Percentiles rank a stretch among this genome's conserved stretches.
Conservation (phyloP, 1,140 invertebrate genomes). For the Zaprionus taronus region DNA sequence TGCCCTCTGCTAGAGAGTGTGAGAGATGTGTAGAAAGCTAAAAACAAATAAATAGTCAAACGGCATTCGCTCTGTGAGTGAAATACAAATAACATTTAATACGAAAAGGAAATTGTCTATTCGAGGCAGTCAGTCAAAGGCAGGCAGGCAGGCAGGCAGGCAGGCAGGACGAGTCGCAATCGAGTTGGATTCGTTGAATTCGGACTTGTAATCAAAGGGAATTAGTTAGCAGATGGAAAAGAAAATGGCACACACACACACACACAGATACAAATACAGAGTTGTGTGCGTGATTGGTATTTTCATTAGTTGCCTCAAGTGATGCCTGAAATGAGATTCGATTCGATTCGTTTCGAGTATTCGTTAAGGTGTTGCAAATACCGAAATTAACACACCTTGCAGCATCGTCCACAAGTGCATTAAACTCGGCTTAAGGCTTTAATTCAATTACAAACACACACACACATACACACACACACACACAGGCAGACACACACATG, state of each 20-base stretch:
- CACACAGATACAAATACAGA: constrained; percentile 18
- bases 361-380: constrained; percentile 44
- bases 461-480: constrained; percentile 3
- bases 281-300: constrained; percentile 41
- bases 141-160: too few relatives aligned
- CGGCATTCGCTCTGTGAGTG: constrained; percentile 69
- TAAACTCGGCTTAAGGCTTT: constrained; percentile 33
- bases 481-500: constrained; percentile 1
- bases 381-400: constrained; percentile 41
- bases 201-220: constrained; percentile 66
- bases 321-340: constrained; percentile 52
- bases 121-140: constrained; percentile 52
- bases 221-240: constrained; percentile 58
- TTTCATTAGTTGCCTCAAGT: constrained; percentile 50
- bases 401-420: constrained; percentile 25
- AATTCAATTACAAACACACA: constrained; percentile 40
- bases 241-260: constrained; percentile 22
- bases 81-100: constrained; percentile 83
- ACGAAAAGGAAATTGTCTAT: constrained; percentile 82
- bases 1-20: constrained; percentile 20
- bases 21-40: constrained; percentile 20
- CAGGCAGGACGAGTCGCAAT: constrained; percentile 28
- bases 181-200: background rate
- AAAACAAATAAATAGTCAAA: constrained; percentile 79
- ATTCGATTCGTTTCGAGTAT: background rate